A percentile compares a stretch with the other conserved stretches of the same genome.
Evolutionary conservation across 2,113 vertebrate genomes (phyloP).

Genomic region (Mastomys natalensis): DNA sequence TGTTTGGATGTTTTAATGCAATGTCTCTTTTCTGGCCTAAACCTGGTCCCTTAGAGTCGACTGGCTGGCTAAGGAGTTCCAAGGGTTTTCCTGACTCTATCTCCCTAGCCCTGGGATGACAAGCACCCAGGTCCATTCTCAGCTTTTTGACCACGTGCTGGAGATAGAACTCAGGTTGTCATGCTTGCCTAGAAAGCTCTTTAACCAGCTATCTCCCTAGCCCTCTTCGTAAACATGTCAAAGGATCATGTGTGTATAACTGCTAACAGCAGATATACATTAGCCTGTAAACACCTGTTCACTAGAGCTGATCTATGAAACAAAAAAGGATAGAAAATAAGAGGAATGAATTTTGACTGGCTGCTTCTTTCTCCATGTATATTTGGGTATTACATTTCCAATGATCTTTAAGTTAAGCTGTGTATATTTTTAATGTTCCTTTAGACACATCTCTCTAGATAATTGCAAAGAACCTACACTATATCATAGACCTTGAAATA

Average conservation of each 20-base stretch:
- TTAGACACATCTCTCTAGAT: background rate
- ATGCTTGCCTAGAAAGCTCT: background rate
- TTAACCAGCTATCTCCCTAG: too few species aligned
- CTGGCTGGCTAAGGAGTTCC: background rate
- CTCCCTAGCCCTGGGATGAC: background rate
- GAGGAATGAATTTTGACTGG: slow-evolving; percentile 21
- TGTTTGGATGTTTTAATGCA: background rate
- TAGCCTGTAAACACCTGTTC: background rate
- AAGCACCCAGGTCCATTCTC: background rate
- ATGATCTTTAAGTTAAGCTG: slow-evolving; percentile 51
- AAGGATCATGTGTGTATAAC: background rate
- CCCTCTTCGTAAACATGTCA: background rate
- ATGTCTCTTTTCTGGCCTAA: background rate
- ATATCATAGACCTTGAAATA: background rate
- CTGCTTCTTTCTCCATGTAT: background rate
- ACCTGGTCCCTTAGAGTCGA: background rate
- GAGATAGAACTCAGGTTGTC: background rate
- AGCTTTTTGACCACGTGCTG: background rate
- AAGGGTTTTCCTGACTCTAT: background rate
- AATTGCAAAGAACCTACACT: slow-evolving; percentile 45
- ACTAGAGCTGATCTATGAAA: background rate
- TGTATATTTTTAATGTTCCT: slow-evolving; percentile 25
- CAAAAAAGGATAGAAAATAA: slow-evolving; percentile 38
- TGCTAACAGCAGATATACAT: background rate
- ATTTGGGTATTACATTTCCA: slow-evolving; percentile 50